Evolutionary conservation across 2,888 invertebrate species (phyloP).

Genomic region (Panzeria rudis): DNA sequence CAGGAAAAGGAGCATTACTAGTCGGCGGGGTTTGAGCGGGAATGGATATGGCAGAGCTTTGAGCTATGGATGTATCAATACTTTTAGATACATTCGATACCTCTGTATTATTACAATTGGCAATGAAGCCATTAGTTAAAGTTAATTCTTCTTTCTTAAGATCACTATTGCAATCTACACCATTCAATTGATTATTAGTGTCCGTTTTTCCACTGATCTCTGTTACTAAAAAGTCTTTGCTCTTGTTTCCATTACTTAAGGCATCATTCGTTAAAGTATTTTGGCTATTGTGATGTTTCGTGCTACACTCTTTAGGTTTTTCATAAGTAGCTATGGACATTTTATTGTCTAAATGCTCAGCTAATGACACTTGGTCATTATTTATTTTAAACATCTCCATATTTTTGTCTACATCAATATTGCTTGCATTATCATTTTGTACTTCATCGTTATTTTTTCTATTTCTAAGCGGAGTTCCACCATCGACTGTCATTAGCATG

Average conservation of each 20-base stretch:
- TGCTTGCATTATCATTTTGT: conserved; percentile 50
- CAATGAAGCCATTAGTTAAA: conserved; percentile 58
- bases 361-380: conserved; percentile 69
- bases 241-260: conserved; percentile 60
- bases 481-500: conserved; percentile 21
- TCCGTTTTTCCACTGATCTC: conserved; percentile 15
- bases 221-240: conserved; percentile 8
- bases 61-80: conserved; percentile 21
- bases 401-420: conserved; percentile 24
- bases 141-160: conserved; percentile 6
- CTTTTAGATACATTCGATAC: conserved; percentile 15
- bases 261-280: conserved; percentile 46
- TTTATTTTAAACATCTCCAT: conserved; percentile 31
- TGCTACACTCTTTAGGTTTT: background rate
- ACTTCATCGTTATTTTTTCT: conserved; percentile 57
- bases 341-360: conserved; percentile 78
- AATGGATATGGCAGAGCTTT: conserved; percentile 32
- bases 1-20: conserved; percentile 43
- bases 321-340: conserved; percentile 68
- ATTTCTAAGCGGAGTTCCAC: conserved; percentile 43
- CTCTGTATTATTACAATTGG: conserved; percentile 27
- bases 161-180: conserved; percentile 51
- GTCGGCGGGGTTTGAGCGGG: conserved; percentile 41
- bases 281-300: conserved; percentile 49
- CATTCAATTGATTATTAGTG: conserved; percentile 53